These are phyloP conservation scores for Iphiclides podalirius DNA, from an alignment of 2,888 invertebrate species.

Conservation along the genomic window DNA sequence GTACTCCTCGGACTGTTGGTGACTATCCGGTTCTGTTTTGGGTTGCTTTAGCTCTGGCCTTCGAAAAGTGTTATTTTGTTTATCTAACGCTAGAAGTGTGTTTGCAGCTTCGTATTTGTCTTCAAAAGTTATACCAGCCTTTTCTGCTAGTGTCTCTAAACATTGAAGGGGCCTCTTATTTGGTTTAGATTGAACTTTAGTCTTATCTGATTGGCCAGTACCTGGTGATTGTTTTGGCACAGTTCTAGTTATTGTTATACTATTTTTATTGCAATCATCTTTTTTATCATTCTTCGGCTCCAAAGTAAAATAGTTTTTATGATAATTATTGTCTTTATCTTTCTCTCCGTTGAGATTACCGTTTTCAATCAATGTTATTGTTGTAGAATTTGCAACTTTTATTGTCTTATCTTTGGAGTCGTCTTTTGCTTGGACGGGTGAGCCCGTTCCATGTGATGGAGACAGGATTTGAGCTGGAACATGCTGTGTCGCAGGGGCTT, in stretches of 20 bases:
- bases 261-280: slow-evolving; percentile 74
- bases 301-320: slow-evolving; percentile 68
- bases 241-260: slow-evolving; percentile 72
- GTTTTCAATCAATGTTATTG: slow-evolving; percentile 70
- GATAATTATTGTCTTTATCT: slow-evolving; percentile 62
- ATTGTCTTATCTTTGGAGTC: slow-evolving; percentile 66
- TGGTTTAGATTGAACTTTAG: slow-evolving; percentile 50
- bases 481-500: slow-evolving; percentile 60
- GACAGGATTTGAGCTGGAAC: slow-evolving; percentile 61
- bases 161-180: slow-evolving; percentile 81
- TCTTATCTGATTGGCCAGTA: slow-evolving; percentile 50
- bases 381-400: slow-evolving; percentile 70
- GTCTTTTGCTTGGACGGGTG: slow-evolving; percentile 52
- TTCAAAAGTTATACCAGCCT: slow-evolving; percentile 86
- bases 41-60: slow-evolving; percentile 66
- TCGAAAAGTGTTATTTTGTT: slow-evolving; percentile 74
- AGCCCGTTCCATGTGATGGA: slow-evolving; percentile 50
- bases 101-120: slow-evolving; percentile 87
- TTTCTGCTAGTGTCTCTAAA: slow-evolving; percentile 85
- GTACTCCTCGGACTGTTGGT: slow-evolving; percentile 57
- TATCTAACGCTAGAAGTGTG: slow-evolving; percentile 82
- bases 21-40: slow-evolving; percentile 60
- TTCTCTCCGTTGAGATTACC: slow-evolving; percentile 57
- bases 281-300: slow-evolving; percentile 71
- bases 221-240: slow-evolving; percentile 59